Conservation (phyloP, 37 sponge, comb jelly and placozoan genomes). For the Axinella damicornis region DNA sequence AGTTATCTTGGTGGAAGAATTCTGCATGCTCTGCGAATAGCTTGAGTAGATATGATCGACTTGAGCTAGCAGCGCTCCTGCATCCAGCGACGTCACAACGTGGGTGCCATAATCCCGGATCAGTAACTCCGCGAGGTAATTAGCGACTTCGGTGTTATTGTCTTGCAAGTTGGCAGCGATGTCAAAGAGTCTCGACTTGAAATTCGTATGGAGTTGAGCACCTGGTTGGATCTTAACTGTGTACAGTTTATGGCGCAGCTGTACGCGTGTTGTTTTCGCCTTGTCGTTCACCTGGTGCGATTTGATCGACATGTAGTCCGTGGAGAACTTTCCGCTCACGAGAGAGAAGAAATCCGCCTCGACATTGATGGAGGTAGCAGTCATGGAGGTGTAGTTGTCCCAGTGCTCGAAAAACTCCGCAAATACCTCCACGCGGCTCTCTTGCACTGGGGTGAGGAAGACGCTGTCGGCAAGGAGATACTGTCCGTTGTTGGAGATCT, state of each 20-base stretch:
- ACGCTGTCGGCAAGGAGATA: conserved; percentile 73
- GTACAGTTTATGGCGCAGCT: conserved; percentile 63
- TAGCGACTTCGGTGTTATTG: conserved; percentile 58
- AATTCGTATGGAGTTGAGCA: conserved; percentile 45
- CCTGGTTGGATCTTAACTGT: conserved; percentile 48
- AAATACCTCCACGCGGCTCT: conserved; percentile 61
- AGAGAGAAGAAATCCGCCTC: conserved; percentile 41
- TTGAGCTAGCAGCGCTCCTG: conserved; percentile 71
- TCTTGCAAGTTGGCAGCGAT: conserved; percentile 76
- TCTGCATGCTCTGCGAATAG: neutral
- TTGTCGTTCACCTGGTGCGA: conserved; percentile 44
- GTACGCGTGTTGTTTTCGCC: conserved; percentile 52
- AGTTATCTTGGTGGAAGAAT: neutral
- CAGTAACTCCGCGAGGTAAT: conserved; percentile 70
- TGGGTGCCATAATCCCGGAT: conserved; percentile 86
- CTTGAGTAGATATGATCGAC: conserved; percentile 30
- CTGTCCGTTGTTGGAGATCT: conserved; percentile 66
- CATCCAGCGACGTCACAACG: conserved; percentile 57
- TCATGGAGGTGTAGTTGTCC: conserved; percentile 66
- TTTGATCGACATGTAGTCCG: conserved; percentile 48
- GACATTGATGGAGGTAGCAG: conserved; percentile 56
- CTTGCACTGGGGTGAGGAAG: conserved; percentile 51
- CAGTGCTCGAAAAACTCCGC: conserved; percentile 60
- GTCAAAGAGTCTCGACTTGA: conserved; percentile 65
- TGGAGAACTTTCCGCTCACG: conserved; percentile 70